These are phyloP conservation scores for Dioctria linearis DNA, from an alignment of 2,888 invertebrate genomes.

Conservation along the genomic window DNA sequence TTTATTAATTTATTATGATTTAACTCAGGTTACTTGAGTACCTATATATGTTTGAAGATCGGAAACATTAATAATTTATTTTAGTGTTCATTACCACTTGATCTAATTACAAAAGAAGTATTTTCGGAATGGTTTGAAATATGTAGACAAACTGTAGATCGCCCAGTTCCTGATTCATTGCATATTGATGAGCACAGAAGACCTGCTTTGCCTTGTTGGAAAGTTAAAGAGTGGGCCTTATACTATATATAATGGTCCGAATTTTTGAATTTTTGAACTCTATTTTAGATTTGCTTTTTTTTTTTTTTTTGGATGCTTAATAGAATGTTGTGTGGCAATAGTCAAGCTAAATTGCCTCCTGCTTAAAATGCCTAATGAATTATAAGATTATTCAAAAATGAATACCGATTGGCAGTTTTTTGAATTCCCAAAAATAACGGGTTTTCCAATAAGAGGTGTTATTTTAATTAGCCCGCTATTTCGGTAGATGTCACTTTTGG, in stretches of 20 bases:
- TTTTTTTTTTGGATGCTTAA: no score
- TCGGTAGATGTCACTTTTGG: no score
- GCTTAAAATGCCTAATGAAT: no score
- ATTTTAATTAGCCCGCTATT: no score
- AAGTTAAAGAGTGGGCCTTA: constrained; percentile 98
- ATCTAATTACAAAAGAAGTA: constrained; percentile 87
- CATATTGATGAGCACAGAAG: constrained; percentile 91
- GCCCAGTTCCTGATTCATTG: constrained; percentile 86
- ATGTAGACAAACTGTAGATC: constrained; percentile 83
- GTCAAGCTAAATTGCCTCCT: no score
- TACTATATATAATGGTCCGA: constrained; percentile 86
- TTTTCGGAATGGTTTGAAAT: constrained; percentile 98
- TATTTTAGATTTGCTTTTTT: background rate
- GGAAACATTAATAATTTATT: constrained; percentile 55
- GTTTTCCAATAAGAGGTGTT: no score
- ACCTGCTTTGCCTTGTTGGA: constrained; percentile 96
- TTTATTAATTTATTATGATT: constrained; percentile 88
- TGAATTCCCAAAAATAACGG: no score
- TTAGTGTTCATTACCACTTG: constrained; percentile 84
- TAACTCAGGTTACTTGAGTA: constrained; percentile 80
- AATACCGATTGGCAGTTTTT: no score
- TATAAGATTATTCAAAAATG: no score
- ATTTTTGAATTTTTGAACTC: constrained; percentile 88
- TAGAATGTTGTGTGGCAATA: no score
- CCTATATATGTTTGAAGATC: background rate